Conservation (phyloP, 64 coral and sea anemone species). For the Cladopsammia gracilis region DNA sequence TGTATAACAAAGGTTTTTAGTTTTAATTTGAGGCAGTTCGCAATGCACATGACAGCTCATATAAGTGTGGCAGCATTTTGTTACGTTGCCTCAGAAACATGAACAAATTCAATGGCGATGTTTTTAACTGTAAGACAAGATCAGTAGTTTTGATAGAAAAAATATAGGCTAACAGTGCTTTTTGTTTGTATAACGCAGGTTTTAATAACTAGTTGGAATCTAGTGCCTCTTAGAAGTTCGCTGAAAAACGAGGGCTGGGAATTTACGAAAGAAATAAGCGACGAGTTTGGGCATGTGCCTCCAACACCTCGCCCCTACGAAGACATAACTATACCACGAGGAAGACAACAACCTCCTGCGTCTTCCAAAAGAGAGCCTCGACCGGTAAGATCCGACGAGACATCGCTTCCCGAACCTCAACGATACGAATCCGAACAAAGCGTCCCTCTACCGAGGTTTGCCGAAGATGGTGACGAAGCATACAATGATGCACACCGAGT, state of each 20-base stretch:
- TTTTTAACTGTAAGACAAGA: too few relatives aligned
- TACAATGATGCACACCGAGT: constrained; percentile 61
- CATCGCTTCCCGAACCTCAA: constrained; percentile 68
- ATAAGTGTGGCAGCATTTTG: too few relatives aligned
- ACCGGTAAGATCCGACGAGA: constrained; percentile 70
- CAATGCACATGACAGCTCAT: too few relatives aligned
- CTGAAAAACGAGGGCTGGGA: constrained; percentile 97
- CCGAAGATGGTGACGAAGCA: constrained; percentile 86
- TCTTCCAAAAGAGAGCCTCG: constrained; percentile 36
- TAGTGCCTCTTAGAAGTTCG: constrained; percentile 75
- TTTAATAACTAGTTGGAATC: constrained; percentile 93
- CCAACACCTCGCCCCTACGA: constrained; percentile 81
- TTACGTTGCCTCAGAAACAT: too few relatives aligned
- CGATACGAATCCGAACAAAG: constrained; percentile 18
- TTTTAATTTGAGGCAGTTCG: too few relatives aligned
- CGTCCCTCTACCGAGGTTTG: constrained; percentile 23
- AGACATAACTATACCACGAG: constrained; percentile 86
- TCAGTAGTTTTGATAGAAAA: background rate
- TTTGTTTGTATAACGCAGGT: constrained; percentile 55
- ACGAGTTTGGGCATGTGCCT: constrained; percentile 91
- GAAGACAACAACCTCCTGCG: constrained; percentile 17
- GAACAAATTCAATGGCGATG: too few relatives aligned
- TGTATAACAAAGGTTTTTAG: too few relatives aligned
- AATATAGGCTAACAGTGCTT: background rate
- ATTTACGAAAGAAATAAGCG: constrained; percentile 87